Conservation (phyloP, 2,888 invertebrate species). For the Agriotes lineatus region DNA sequence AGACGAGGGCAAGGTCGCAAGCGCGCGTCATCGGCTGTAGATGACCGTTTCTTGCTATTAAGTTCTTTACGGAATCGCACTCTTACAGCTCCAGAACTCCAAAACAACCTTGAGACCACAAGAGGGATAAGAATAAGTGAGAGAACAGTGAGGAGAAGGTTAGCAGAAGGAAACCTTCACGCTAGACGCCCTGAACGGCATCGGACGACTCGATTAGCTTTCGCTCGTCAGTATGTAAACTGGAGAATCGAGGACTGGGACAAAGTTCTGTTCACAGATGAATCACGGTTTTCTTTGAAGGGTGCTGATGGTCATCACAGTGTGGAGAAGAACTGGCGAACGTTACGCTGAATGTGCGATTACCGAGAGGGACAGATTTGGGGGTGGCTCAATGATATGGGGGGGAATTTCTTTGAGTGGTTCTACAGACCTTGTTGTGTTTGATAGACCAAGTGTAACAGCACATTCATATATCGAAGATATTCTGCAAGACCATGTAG, state of each 20-base stretch:
- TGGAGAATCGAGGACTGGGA: slow-evolving; percentile 2
- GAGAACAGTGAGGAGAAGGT: neutral
- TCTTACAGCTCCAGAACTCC: neutral
- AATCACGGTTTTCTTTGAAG: neutral
- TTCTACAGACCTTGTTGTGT: neutral
- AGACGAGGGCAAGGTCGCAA: too few relatives aligned
- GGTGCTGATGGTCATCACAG: neutral
- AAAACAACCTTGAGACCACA: neutral
- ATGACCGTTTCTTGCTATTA: neutral
- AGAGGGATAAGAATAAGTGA: neutral
- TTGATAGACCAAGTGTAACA: neutral
- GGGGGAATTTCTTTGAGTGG: neutral
- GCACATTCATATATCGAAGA: neutral
- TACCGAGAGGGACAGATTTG: neutral
- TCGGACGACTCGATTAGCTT: neutral
- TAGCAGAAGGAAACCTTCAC: neutral
- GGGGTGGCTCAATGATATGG: neutral
- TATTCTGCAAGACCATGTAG: neutral
- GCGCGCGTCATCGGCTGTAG: too few relatives aligned
- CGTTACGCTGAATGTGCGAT: neutral
- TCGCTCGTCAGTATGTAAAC: neutral
- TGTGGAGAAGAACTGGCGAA: neutral
- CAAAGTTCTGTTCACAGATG: neutral
- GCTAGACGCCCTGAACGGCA: neutral
- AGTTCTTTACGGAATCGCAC: neutral